Evolutionary conservation across 2,888 invertebrate species (phyloP), one percentile per base, ranked within the genome.

Genomic region (Galerucella nymphaeae): DNA sequence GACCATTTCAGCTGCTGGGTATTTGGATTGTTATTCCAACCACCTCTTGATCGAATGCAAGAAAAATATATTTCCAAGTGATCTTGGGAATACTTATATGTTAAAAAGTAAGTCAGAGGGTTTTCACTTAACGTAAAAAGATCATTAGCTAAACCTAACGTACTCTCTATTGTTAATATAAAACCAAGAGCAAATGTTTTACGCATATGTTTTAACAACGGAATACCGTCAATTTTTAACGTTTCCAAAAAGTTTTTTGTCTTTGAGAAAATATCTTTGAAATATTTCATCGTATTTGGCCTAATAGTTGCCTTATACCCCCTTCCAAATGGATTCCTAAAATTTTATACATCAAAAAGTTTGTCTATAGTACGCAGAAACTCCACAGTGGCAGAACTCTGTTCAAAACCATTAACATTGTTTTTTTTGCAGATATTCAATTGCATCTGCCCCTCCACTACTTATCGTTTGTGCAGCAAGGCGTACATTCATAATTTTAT

Each of bases 11-110:
- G 64, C 66, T 81, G 77, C 61, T 70, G 67, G 4, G 76, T 45
- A 59, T 74, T 78, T 50, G 80, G 76, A 70, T 80, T 80, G 48
- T 80, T 78, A 73, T 79, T 80, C 77, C 78, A 78, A 2, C 76
- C 76, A 38, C 79, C 80, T 18, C 79, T 55, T 41, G 79, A 78
- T 38, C 79, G 16, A 30, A 80, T 70, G 57, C 78, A 80, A 20
- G 75, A 76, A 70, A 80, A 80, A 66, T 67, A 79, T 23, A 79
- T 41, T 66, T 78, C 78, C 20, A 80, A 70, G 62, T 80, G 77
- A 66, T 78, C 78, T 64, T 78, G 78, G 3, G 74, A 79, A 45
- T 65, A 73, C 63, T 77, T 78, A 61, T 80, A 68, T 9, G 30
- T 10, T 38, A 55, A 66, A n/a, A 66, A 66, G 16, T 66, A 53